Conservation (phyloP, 1,140 invertebrate species). For the Bemisia tabaci region DNA sequence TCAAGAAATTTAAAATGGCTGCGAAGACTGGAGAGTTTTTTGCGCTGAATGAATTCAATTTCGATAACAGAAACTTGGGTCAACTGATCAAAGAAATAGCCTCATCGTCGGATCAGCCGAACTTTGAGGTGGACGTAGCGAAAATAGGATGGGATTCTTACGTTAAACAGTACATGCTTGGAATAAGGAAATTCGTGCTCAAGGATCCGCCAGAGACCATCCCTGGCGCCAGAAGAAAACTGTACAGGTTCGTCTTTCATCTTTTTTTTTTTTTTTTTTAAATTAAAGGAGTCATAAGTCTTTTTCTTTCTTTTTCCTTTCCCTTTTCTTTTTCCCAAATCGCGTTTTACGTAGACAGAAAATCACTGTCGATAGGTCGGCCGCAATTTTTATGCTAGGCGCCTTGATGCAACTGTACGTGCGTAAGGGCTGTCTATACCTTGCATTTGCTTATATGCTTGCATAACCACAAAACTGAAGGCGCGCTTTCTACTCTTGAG, state of each 20-base stretch:
- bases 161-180: constrained; percentile 56
- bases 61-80: constrained; percentile 56
- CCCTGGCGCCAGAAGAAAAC: constrained; percentile 44
- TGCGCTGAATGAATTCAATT: constrained; percentile 74
- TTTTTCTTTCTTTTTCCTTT: no score
- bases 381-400: neutral
- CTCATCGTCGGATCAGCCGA: constrained; percentile 37
- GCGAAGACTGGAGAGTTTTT: constrained; percentile 72
- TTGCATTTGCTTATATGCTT: no score
- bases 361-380: no score
- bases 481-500: no score
- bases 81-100: constrained; percentile 46
- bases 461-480: no score
- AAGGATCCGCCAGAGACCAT: constrained; percentile 56
- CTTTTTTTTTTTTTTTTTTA: neutral
- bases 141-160: constrained; percentile 51
- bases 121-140: constrained; percentile 44
- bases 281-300: neutral
- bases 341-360: no score
- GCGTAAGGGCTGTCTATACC: no score
- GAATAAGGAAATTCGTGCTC: constrained; percentile 61
- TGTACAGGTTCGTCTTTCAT: constrained; percentile 37
- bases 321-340: no score
- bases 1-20: constrained; percentile 61
- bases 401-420: neutral